Evolutionary conservation across 2,113 vertebrate genomes (phyloP).

Genomic region (Tragulus kanchil): DNA sequence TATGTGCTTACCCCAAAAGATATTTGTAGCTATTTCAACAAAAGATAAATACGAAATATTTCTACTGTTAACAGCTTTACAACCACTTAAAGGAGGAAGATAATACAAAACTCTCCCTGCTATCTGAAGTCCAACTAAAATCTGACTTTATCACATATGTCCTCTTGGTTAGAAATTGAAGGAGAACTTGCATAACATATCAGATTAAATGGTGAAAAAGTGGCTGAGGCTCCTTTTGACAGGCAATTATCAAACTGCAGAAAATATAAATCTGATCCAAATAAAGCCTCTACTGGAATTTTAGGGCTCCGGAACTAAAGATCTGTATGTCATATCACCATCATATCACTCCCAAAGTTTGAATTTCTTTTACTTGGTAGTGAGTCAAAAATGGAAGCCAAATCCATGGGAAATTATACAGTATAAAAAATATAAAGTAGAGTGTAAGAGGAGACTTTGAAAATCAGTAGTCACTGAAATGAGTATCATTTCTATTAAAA

Average conservation of each 20-base stretch:
- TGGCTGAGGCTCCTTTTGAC: not conserved
- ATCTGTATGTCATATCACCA: not conserved
- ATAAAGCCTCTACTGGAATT: not conserved
- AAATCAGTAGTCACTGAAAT: not conserved
- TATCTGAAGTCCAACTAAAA: not conserved
- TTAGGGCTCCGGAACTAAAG: not conserved
- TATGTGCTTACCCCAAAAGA: not conserved
- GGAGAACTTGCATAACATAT: not conserved
- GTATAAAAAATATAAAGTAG: not conserved
- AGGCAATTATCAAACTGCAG: not conserved
- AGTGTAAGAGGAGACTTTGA: not conserved
- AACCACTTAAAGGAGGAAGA: not conserved
- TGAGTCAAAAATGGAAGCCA: not conserved
- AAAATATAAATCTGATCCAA: conserved; percentile 23
- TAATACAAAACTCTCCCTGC: not conserved
- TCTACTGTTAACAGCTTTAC: conserved; percentile 3
- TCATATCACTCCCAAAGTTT: not conserved
- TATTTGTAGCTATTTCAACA: not conserved
- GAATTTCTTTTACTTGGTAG: not conserved
- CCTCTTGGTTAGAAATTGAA: not conserved
- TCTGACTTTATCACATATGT: not conserved
- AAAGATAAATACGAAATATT: conserved; percentile 43
- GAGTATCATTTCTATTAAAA: not conserved
- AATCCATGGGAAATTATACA: not conserved
- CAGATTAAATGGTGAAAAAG: conserved; percentile 33